Percentiles rank a stretch among this genome's conserved stretches.
Conservation (phyloP, 2,113 vertebrate genomes). For the Silurus meridionalis region DNA sequence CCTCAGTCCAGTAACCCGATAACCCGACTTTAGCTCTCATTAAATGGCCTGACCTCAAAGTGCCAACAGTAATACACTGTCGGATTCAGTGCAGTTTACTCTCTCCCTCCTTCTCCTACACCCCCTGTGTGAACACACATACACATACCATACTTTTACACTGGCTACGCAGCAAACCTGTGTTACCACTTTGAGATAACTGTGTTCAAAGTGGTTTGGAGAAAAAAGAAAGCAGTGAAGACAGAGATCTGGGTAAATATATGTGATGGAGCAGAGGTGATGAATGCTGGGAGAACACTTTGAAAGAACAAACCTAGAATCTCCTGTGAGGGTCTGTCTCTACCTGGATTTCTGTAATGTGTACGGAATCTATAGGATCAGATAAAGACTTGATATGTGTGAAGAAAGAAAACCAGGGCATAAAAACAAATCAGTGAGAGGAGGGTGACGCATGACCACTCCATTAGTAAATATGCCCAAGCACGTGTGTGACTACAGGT, state of each 20-base stretch:
- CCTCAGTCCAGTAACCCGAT: conserved; percentile 10
- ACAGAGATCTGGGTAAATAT: conserved; percentile 40
- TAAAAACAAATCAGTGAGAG: background rate
- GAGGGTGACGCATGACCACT: background rate
- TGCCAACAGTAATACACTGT: background rate
- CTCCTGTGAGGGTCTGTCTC: conserved; percentile 17
- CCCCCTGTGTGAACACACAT: conserved; percentile 9
- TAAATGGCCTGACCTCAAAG: conserved; percentile 19
- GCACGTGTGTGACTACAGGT: background rate
- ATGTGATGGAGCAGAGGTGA: conserved; percentile 44
- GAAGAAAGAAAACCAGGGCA: background rate
- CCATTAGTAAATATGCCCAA: conserved; percentile 7
- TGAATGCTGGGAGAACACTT: conserved; percentile 46
- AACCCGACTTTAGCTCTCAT: conserved; percentile 23
- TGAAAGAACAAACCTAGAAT: conserved; percentile 44
- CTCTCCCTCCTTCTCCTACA: background rate
- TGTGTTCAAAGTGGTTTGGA: background rate
- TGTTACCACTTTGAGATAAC: background rate
- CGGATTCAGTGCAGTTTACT: background rate
- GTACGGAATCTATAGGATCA: background rate
- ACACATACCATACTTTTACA: conserved; percentile 8
- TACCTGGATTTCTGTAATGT: conserved; percentile 11
- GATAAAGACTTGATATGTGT: background rate
- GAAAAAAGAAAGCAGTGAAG: background rate
- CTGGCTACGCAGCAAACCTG: conserved; percentile 11